Conservation (phyloP, 2,888 invertebrate genomes). For the Ametastegia equiseti region DNA sequence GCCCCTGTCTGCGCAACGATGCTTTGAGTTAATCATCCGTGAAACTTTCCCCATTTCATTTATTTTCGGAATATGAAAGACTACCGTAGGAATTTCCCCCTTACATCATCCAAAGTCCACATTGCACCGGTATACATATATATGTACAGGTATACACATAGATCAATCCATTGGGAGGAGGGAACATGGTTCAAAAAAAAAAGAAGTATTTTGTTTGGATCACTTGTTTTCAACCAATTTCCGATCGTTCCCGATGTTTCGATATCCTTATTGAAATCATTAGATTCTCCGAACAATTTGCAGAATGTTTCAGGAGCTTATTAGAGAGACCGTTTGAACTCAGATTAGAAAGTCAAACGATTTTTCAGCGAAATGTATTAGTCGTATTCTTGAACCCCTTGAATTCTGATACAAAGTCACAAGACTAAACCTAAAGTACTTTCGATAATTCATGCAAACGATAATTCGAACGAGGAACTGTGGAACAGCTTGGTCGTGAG, state of each 20-base stretch:
- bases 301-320: background rate
- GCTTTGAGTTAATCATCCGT: constrained; percentile 45
- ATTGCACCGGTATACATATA: background rate
- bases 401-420: too few species aligned
- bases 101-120: background rate
- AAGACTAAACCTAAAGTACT: too few species aligned
- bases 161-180: background rate
- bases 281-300: background rate
- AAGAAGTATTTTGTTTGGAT: too few species aligned
- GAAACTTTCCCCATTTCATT: constrained; percentile 32
- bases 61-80: constrained; percentile 11
- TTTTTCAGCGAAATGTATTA: too few species aligned
- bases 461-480: too few species aligned
- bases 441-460: too few species aligned
- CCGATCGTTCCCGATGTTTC: too few species aligned
- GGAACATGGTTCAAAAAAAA: background rate
- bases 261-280: background rate
- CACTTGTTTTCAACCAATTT: too few species aligned
- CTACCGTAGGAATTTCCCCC: background rate
- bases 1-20: constrained; percentile 42
- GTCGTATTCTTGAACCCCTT: too few species aligned
- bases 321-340: too few species aligned
- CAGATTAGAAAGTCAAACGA: too few species aligned
- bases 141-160: background rate
- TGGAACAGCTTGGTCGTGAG: too few species aligned